A percentile compares a stretch with the other conserved stretches of the same genome.
Conservation (phyloP, 2,113 vertebrate genomes). For the Galemys pyrenaicus region DNA sequence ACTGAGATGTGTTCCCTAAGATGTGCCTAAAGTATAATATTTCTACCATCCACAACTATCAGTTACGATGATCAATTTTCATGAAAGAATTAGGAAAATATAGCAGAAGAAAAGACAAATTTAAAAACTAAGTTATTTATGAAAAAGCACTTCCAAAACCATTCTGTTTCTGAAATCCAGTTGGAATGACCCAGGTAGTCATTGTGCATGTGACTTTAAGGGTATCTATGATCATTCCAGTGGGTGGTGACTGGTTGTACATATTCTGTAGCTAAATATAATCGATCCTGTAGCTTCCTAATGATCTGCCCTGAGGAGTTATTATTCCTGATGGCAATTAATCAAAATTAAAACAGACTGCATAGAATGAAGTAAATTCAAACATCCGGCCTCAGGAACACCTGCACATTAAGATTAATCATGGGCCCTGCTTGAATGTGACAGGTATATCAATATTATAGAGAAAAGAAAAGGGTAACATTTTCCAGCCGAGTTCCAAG, state of each 20-base stretch:
- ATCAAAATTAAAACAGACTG: slow-evolving; percentile 78
- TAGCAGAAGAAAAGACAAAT: neutral
- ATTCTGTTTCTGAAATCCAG: slow-evolving; percentile 8
- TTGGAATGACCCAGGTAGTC: neutral
- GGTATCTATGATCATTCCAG: neutral
- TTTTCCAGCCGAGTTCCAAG: slow-evolving; percentile 44
- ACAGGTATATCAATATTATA: slow-evolving; percentile 61
- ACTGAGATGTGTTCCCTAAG: neutral
- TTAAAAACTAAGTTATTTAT: slow-evolving; percentile 24
- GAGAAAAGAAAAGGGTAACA: slow-evolving; percentile 16
- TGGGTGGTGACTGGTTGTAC: neutral
- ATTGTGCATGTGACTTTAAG: neutral
- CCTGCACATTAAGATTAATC: slow-evolving; percentile 75
- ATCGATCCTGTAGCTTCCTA: slow-evolving; percentile 62
- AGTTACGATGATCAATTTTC: neutral
- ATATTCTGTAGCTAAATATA: slow-evolving; percentile 35
- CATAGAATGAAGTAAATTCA: slow-evolving; percentile 72
- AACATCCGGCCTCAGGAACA: slow-evolving; percentile 66
- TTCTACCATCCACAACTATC: neutral
- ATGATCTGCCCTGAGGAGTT: slow-evolving; percentile 56
- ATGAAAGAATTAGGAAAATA: slow-evolving; percentile 13
- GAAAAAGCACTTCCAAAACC: neutral
- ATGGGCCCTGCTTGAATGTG: neutral
- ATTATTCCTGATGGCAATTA: slow-evolving; percentile 79
- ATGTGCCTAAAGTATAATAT: neutral